Evolutionary conservation across 2,888 invertebrate genomes (phyloP).

Genomic region (Halictus quadricinctus): DNA sequence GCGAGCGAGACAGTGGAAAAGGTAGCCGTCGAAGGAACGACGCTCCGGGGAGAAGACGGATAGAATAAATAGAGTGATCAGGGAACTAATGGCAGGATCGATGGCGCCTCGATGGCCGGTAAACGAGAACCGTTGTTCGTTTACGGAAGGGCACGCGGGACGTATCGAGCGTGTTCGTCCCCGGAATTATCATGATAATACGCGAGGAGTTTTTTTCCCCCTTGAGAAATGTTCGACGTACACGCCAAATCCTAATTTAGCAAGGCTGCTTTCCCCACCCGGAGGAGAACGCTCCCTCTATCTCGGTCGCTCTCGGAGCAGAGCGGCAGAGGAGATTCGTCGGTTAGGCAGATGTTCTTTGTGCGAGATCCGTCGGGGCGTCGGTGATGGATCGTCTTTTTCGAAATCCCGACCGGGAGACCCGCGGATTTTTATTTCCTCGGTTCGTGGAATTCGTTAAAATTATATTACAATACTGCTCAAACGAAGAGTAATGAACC

Average conservation of each 20-base stretch:
- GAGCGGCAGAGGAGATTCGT: conserved; percentile 9
- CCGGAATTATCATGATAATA: conserved; percentile 50
- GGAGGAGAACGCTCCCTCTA: background rate
- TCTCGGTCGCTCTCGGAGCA: background rate
- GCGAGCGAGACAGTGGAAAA: background rate
- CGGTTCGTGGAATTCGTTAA: conserved; percentile 63
- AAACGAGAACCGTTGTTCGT: conserved; percentile 48
- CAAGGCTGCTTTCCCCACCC: conserved; percentile 14
- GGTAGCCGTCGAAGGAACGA: background rate
- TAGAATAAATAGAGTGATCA: conserved; percentile 29
- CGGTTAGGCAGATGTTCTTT: conserved; percentile 66
- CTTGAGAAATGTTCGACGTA: conserved; percentile 34
- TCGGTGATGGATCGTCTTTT: conserved; percentile 69
- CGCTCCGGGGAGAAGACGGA: background rate
- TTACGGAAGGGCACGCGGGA: conserved; percentile 40
- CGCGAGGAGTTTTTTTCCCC: conserved; percentile 29
- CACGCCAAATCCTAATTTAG: conserved; percentile 64
- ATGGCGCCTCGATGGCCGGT: conserved; percentile 10
- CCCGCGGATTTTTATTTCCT: conserved; percentile 60
- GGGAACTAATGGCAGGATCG: conserved; percentile 23
- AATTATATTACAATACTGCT: conserved; percentile 69
- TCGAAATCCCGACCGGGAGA: conserved; percentile 58
- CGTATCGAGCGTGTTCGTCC: conserved; percentile 48
- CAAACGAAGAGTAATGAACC: conserved; percentile 70
- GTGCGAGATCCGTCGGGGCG: conserved; percentile 65